phyloP scores from a whole-genome alignment of 2,113 vertebrate species.

The Lycocorax pyrrhopterus region DNA sequence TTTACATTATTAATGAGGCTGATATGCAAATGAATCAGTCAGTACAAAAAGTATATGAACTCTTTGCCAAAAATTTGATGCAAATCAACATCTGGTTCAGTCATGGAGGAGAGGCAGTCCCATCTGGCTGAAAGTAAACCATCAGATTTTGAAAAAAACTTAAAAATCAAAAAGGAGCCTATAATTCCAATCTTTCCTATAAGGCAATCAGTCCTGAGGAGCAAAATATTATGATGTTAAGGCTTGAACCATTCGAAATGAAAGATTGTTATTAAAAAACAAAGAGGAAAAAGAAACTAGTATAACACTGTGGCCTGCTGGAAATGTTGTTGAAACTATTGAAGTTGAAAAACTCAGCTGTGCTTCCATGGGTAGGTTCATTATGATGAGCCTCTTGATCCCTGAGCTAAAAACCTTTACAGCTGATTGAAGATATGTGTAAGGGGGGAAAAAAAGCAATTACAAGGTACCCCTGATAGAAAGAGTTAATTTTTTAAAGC shows the following conservation, averaged over 20 bases:
- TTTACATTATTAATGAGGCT: slow-evolving; percentile 29
- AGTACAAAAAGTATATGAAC: slow-evolving; percentile 19
- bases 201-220: neutral
- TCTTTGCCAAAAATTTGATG: slow-evolving; percentile 28
- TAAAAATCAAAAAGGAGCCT: neutral
- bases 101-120: neutral
- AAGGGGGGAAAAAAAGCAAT: neutral
- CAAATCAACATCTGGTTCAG: slow-evolving; percentile 38
- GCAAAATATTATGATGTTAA: neutral
- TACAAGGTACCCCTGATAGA: neutral
- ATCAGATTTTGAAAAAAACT: neutral
- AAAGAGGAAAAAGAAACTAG: neutral
- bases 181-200: neutral
- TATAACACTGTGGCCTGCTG: neutral
- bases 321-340: neutral
- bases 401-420: neutral
- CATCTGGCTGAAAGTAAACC: neutral
- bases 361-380: neutral
- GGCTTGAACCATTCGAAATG: neutral
- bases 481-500: neutral
- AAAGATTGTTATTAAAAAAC: neutral
- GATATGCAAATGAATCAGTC: slow-evolving; percentile 15
- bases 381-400: neutral
- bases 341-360: neutral
- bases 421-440: neutral